Base-by-base conservation (phyloP, 2,797 vertebrate genomes). In the Trematomus bernacchii region DNA sequence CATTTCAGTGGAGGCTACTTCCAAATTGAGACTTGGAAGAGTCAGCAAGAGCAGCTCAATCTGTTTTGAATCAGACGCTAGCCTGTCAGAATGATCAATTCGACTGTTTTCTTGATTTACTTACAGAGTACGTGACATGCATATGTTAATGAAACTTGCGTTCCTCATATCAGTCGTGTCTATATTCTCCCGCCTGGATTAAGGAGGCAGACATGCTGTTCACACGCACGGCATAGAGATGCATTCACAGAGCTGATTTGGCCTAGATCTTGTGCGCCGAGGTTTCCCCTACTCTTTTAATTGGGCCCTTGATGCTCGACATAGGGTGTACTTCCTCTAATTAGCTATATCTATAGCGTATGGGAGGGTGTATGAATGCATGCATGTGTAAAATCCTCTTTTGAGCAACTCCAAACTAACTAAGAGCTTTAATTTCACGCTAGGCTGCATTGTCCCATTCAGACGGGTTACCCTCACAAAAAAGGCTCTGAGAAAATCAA, bases 301-400 rank as follows among this genome's bases (percentile, higher is more conserved):
- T 91, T 91, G 88, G 91, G 90, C 87, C 75, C 91, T 93, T 92
- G 86, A 92, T 93, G 88, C 90, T 92, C 85, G 82, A 91, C 91
- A 93, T 91, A 91, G 92, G 91, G 91, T 91, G 88, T 87, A 93
- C 92, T 92, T 93, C 92, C 93, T 93, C 93, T 94, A 92, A 94
- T 93, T 93, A 94, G 90, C 92, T 88, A 89, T 90, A 91, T 93
- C 91, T 91, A 91, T 93, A 93, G 90, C 79, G 88, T 87, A 91
- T 84, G 91, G 89, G 90, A 88, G 91, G 85, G 87, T 91, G 90
- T 86, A 89, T 93, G 93, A 93, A 93, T 92, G 93, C 92, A 91
- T 92, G 93, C 92, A 94, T 93, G 93, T 93, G 93, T 91, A 93
- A 93, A 94, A 94, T 93, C 92, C 91, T 91, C 92, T 93, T 93